Evolutionary conservation across 2,888 invertebrate genomes (phyloP), one percentile per base, ranked within the genome.

Genomic region (Beris chalybata): DNA sequence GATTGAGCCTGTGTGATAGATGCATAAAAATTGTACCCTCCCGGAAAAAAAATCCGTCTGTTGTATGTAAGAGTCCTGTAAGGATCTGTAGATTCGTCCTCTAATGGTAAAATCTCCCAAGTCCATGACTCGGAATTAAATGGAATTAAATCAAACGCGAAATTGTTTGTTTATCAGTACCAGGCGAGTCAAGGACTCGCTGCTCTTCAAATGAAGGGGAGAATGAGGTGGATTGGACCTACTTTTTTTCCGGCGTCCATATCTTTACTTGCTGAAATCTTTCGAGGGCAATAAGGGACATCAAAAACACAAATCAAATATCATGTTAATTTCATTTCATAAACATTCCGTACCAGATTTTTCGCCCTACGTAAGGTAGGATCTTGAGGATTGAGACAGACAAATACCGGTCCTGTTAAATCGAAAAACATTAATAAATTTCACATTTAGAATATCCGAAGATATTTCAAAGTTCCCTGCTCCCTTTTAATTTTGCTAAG

Each of bases 121-220:
- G 48, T 54, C 13, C 29, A 48, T 29, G 54, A 54, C n/a, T 29
- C 15, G 45, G 58, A 58, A 64, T 68, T 68, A 68, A 70, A 70
- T 70, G 70, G 68, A 70, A 70, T 70, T 70, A 70, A 70, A 68
- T 70, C 70, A 68, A 68, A 70, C 70, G 68, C 68, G 61, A 70
- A 70, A 70, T 70, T 70, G 66, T 67, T 70, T 70, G 67, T 70
- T 70, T 70, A 70, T 70, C 67, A 66, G 54, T 12, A 38, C 9
- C 9, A 5, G 9, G 38, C 38, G 9, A 38, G 47, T 45, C 53
- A 12, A 54, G 55, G 56, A 53, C 30, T 43, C 47, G 53, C 22
- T 22, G 22, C 22, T 22, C 22, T 22, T 22, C 22, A 22, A 22
- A 22, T 22, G 50, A 12, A 38, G 32, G 38, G 43, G 15, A 11